Conservation (phyloP, 2,113 vertebrate genomes). For the Cynoglossus semilaevis region DNA sequence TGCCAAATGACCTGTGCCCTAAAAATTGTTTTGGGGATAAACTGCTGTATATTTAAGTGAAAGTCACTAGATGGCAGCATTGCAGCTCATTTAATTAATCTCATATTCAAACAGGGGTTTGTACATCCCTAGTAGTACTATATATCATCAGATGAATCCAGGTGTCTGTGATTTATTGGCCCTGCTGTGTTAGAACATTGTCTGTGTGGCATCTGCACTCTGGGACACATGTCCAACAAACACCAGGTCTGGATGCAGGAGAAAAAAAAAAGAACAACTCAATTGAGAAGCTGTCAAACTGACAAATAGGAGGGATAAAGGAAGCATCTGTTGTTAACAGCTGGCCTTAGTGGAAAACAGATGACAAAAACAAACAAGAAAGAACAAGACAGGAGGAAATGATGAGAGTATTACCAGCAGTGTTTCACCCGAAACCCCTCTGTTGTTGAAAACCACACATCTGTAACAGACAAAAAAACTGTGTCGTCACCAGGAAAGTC, state of each 20-base stretch:
- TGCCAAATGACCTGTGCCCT: too few species aligned
- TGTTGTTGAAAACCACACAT: constrained; percentile 89
- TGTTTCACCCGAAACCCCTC: constrained; percentile 85
- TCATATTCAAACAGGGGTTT: too few species aligned
- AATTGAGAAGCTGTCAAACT: constrained; percentile 4
- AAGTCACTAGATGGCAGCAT: too few species aligned
- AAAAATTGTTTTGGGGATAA: too few species aligned
- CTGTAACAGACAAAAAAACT: constrained; percentile 80
- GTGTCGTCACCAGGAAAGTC: too few species aligned
- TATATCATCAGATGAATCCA: too few species aligned
- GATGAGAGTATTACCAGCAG: constrained; percentile 86
- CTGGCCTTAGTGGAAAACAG: not conserved
- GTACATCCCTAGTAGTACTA: too few species aligned
- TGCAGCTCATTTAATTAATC: too few species aligned
- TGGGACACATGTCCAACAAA: constrained; percentile 29
- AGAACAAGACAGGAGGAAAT: not conserved
- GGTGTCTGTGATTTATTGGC: constrained; percentile 53
- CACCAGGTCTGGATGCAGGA: constrained; percentile 6
- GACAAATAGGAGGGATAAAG: not conserved
- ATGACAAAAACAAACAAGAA: not conserved
- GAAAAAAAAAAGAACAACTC: constrained; percentile 29
- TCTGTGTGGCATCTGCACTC: constrained; percentile 25
- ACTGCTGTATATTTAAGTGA: too few species aligned
- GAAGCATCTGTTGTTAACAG: not conserved
- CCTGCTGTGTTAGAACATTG: constrained; percentile 48